These are phyloP conservation scores for Colinus virginianus DNA, from an alignment of 2,113 vertebrate species.

Conservation along the genomic window DNA sequence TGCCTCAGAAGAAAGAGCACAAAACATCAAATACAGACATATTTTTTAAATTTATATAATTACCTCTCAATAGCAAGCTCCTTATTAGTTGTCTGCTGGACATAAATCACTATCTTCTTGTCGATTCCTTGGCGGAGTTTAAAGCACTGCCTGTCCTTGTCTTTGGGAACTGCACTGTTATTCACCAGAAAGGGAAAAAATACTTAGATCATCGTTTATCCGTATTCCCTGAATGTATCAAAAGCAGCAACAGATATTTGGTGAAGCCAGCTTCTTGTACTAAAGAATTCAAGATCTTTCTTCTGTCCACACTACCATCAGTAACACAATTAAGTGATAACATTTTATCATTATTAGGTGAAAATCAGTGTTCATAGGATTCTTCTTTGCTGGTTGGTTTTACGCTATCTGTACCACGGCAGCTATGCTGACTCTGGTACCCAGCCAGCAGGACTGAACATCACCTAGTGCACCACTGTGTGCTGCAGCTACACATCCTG, in stretches of 20 bases:
- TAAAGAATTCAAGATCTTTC: not conserved
- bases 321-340: not conserved
- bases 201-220: not conserved
- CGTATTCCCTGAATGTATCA: not conserved
- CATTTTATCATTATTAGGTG: not conserved
- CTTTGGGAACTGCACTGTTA: slow-evolving; percentile 94
- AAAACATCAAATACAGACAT: not conserved
- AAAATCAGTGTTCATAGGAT: not conserved
- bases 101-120: slow-evolving; percentile 98
- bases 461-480: accelerated
- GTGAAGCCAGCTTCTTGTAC: not conserved
- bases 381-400: not conserved
- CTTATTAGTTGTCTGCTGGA: slow-evolving; percentile 97
- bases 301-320: not conserved
- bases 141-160: slow-evolving; percentile 98
- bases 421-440: not conserved
- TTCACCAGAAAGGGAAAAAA: not conserved
- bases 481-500: not conserved
- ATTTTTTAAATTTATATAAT: not conserved
- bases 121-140: slow-evolving; percentile 96
- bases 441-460: not conserved
- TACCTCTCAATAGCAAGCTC: slow-evolving; percentile 98
- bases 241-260: not conserved
- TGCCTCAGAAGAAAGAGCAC: not conserved
- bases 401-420: accelerated